A percentile compares a stretch with the other conserved stretches of the same genome.
These are phyloP conservation scores for Ailurus styani DNA, from an alignment of 2,113 vertebrate species.

Conservation along the genomic window DNA sequence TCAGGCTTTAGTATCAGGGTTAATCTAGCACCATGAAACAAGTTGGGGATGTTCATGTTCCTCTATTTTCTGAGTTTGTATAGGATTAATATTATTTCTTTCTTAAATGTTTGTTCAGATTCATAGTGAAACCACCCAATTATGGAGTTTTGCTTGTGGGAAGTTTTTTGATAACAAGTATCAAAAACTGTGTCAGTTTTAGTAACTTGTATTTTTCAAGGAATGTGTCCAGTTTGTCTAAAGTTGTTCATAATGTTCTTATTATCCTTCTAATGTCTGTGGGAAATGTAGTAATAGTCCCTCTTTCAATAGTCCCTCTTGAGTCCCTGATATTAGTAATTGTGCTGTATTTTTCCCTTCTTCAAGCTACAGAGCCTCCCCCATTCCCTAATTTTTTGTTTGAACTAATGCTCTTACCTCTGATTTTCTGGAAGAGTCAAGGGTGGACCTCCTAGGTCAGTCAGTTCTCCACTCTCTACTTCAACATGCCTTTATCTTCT, in stretches of 20 bases:
- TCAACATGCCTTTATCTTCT: background rate
- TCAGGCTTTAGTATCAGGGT: background rate
- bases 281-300: background rate
- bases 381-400: background rate
- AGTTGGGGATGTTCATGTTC: background rate
- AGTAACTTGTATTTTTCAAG: background rate
- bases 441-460: background rate
- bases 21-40: background rate
- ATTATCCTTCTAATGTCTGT: background rate
- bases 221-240: background rate
- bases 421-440: background rate
- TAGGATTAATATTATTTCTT: background rate
- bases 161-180: background rate
- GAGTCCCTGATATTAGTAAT: background rate
- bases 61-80: background rate
- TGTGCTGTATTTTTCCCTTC: background rate
- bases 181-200: conserved; percentile 13
- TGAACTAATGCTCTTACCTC: background rate
- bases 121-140: background rate
- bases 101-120: background rate
- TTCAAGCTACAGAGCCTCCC: background rate
- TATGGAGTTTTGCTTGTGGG: background rate
- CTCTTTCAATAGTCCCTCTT: background rate
- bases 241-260: background rate
- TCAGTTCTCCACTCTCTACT: background rate